A percentile compares a stretch with the other conserved stretches of the same genome.
Evolutionary conservation across 2,797 vertebrate genomes (phyloP).

Genomic region (Hylomyscus alleni): DNA sequence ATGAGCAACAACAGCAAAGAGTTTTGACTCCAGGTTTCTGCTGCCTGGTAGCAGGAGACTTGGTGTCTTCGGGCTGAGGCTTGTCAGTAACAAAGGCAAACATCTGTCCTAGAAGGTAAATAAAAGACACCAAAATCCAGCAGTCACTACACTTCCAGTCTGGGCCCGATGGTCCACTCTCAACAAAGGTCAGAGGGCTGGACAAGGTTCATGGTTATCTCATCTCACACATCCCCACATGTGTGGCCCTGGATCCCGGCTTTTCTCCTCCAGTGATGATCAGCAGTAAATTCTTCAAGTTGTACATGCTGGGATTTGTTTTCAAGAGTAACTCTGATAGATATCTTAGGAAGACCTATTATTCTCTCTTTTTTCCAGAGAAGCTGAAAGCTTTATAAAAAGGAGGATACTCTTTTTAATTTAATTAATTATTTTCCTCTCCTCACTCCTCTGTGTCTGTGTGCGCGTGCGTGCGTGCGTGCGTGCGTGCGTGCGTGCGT

Average conservation of each 20-base stretch:
- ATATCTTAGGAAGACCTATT: background rate
- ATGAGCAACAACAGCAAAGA: background rate
- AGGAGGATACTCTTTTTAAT: background rate
- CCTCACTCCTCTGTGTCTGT: background rate
- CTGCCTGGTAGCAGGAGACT: background rate
- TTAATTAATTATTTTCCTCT: background rate
- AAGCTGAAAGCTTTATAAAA: background rate
- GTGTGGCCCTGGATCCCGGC: background rate
- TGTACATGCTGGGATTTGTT: background rate
- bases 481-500: no score
- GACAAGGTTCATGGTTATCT: rapidly evolving
- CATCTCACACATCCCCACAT: background rate
- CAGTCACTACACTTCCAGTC: background rate
- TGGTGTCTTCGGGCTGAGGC: background rate
- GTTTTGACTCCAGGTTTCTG: background rate
- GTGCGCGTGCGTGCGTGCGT: no score
- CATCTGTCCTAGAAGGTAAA: background rate
- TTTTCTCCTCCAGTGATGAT: background rate
- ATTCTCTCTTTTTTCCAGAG: background rate
- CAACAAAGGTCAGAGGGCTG: background rate
- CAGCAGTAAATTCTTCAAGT: background rate
- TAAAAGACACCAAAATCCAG: background rate
- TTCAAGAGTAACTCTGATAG: background rate
- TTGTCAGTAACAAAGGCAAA: background rate
- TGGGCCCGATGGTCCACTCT: background rate